Conservation (phyloP, 2,113 vertebrate species). For the Pongo abelii region DNA sequence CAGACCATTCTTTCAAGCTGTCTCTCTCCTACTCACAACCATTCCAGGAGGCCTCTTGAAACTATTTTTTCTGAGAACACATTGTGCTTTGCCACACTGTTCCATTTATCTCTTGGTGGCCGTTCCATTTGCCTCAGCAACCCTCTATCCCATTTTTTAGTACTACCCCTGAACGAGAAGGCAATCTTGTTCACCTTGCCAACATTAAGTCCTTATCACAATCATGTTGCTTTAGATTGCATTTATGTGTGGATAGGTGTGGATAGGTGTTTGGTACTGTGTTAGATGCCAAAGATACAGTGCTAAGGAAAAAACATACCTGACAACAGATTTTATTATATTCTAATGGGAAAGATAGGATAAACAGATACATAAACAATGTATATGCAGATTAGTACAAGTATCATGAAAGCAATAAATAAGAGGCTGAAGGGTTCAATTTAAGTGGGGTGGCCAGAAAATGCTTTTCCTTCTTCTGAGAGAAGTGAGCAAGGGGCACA, state of each 20-base stretch:
- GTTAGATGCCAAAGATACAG: neutral
- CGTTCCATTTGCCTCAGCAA: neutral
- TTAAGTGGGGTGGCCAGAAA: constrained; percentile 13
- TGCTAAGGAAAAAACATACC: neutral
- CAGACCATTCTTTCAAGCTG: neutral
- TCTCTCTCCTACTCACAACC: neutral
- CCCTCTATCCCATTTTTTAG: neutral
- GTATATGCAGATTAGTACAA: neutral
- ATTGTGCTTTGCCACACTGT: neutral
- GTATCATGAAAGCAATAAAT: neutral
- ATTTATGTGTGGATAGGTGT: neutral
- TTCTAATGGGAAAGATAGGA: neutral
- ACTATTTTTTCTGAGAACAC: neutral
- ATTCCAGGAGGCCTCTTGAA: neutral
- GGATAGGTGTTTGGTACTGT: neutral
- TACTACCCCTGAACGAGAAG: neutral
- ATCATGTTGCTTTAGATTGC: neutral
- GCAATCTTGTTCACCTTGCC: neutral
- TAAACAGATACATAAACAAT: neutral
- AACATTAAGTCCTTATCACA: neutral
- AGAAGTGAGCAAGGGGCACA: neutral
- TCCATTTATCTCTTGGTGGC: neutral
- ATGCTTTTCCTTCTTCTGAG: neutral
- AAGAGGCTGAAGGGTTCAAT: neutral
- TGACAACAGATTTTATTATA: neutral